Conservation (phyloP, 2,888 invertebrate genomes). For the Choreutis nemorana region DNA sequence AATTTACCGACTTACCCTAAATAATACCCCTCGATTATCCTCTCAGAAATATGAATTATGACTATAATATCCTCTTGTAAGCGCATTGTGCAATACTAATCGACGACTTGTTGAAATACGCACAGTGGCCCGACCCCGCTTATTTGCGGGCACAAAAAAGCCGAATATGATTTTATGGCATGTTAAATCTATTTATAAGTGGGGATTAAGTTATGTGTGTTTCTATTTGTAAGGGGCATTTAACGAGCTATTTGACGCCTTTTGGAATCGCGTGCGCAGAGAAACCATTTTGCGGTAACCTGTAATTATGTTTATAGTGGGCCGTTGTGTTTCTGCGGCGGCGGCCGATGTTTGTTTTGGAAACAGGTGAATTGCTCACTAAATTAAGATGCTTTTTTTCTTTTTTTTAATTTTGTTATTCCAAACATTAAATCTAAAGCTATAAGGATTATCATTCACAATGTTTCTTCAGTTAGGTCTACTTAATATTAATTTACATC, state of each 20-base stretch:
- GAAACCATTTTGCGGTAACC: slow-evolving; percentile 28
- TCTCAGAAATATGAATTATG: slow-evolving; percentile 53
- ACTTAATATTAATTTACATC: slow-evolving; percentile 51
- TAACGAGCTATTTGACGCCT: slow-evolving; percentile 61
- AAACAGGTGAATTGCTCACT: slow-evolving; percentile 34
- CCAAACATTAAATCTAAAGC: background rate
- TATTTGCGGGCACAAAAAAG: slow-evolving; percentile 45
- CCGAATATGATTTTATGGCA: slow-evolving; percentile 62
- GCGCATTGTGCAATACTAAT: slow-evolving; percentile 49
- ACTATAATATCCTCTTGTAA: slow-evolving; percentile 55
- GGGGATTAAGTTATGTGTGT: slow-evolving; percentile 64
- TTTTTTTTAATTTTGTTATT: background rate
- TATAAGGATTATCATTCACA: background rate
- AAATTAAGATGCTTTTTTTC: background rate
- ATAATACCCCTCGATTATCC: slow-evolving; percentile 47
- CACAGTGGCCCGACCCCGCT: slow-evolving; percentile 42
- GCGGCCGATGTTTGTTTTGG: slow-evolving; percentile 44
- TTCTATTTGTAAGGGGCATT: slow-evolving; percentile 55
- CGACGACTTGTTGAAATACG: slow-evolving; percentile 45
- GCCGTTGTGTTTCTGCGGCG: slow-evolving; percentile 17
- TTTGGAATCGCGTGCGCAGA: slow-evolving; percentile 44
- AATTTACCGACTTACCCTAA: slow-evolving; percentile 50
- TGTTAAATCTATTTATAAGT: slow-evolving; percentile 61
- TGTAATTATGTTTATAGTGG: slow-evolving; percentile 25
- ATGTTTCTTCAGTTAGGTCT: slow-evolving; percentile 2